Conservation (phyloP, 2,113 vertebrate genomes). For the Macrotis lagotis region DNA sequence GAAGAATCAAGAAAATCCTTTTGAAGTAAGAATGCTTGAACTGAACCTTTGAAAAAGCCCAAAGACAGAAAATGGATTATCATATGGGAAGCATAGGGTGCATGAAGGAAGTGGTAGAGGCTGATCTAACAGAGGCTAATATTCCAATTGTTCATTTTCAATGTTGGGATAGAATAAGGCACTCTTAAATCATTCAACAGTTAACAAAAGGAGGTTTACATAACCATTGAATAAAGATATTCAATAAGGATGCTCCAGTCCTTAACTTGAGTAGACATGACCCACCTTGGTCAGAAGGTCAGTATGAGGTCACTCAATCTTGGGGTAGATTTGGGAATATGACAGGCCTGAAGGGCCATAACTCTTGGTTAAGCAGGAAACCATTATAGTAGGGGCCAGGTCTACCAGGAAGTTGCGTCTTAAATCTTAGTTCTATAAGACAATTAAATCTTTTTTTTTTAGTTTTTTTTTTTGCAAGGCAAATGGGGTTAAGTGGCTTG, state of each 20-base stretch:
- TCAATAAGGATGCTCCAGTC: background rate
- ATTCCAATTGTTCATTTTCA: background rate
- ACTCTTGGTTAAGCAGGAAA: background rate
- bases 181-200: background rate
- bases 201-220: background rate
- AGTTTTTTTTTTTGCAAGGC: no score
- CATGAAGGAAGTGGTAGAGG: background rate
- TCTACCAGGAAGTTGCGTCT: background rate
- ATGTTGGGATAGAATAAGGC: background rate
- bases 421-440: background rate
- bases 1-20: background rate
- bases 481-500: no score
- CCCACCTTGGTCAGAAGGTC: background rate
- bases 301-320: background rate
- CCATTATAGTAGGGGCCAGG: background rate
- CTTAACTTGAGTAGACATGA: background rate
- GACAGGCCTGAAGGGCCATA: background rate
- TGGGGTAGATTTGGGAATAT: background rate
- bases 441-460: no score
- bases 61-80: background rate
- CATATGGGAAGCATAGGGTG: background rate
- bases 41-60: background rate
- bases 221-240: background rate
- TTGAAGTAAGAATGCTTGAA: background rate
- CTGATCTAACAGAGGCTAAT: background rate